Evolutionary conservation across 2,888 invertebrate genomes (phyloP), one percentile per base, ranked within the genome.

Genomic region (Agriopis marginaria): DNA sequence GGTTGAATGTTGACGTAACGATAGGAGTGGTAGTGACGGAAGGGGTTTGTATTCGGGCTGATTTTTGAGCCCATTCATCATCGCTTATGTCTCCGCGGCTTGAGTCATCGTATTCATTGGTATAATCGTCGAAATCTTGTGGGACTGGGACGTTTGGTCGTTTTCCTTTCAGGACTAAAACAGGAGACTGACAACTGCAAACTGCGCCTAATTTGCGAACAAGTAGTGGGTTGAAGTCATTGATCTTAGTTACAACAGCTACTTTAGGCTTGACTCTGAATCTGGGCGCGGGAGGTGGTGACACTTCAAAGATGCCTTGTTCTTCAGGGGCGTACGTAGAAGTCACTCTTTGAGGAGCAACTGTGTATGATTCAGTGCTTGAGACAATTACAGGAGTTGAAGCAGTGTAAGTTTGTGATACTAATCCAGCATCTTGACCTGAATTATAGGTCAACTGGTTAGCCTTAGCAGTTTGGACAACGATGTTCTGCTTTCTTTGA

Each of bases 151-250:
- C 78, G 66, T 82, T 87, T 5, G 93, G 93, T 76, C 90, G 89
- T 71, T 79, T 92, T 77, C 95, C 95, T 79, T 94, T 92, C 0
- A 95, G 85, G 39, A 91, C 89, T 47, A 96, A 77, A 0, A 95
- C 89, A 58, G 95, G 95, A 0, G 96, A 95, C 74, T 95, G 94
- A 80, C 97, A 97, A 65, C 96, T 96, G 76, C 97, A 97, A 63
- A 97, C 96, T 5, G 97, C 97, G 4, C 96, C 96, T 11, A 97
- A 88, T 89, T 97, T 97, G 51, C 96, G 95, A 0, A 97, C 94
- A 17, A 97, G 90, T 9, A 97, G 87, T 0, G 97, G 97, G 85
- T 97, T 96, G 76, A 96, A 95, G 76, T 97, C 97, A 77, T 96
- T 97, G 72, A 96, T 95, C 84, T 96, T 96, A 0, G 96, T 95